Conservation (phyloP, 2,797 vertebrate genomes). For the Falco rusticolus region DNA sequence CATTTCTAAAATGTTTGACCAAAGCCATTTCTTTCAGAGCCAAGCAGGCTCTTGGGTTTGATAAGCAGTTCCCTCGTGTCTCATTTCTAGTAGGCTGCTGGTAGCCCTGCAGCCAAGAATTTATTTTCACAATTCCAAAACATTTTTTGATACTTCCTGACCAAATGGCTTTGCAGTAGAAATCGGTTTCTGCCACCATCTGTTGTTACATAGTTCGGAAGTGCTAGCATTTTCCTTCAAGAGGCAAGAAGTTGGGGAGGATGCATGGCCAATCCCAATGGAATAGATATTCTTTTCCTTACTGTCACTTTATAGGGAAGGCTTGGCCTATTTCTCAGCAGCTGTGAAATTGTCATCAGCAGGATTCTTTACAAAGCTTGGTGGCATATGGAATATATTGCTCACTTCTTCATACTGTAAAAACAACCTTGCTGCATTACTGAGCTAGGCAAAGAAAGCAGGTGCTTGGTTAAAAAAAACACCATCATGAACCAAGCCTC, state of each 20-base stretch:
- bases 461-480: conserved; percentile 51
- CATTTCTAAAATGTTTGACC: neutral
- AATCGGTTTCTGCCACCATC: conserved; percentile 33
- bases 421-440: conserved; percentile 60
- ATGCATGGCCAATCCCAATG: neutral
- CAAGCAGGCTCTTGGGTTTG: neutral
- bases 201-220: neutral
- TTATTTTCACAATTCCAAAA: conserved; percentile 53
- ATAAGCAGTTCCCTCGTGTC: neutral
- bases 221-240: conserved; percentile 32
- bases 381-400: conserved; percentile 66
- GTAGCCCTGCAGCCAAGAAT: conserved; percentile 38
- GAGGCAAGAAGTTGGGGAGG: conserved; percentile 39
- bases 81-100: conserved; percentile 18
- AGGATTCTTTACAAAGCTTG: conserved; percentile 70
- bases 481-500: conserved; percentile 6
- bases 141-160: conserved; percentile 39
- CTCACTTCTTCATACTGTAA: conserved; percentile 59
- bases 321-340: conserved; percentile 51
- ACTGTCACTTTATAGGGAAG: conserved; percentile 31
- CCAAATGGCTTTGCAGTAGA: conserved; percentile 25
- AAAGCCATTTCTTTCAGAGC: conserved; percentile 1
- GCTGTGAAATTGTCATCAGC: conserved; percentile 67
- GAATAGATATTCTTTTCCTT: conserved; percentile 15
- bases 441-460: conserved; percentile 69